phyloP scores from a whole-genome alignment of 2,113 vertebrate genomes.

The Megalops atlanticus region DNA sequence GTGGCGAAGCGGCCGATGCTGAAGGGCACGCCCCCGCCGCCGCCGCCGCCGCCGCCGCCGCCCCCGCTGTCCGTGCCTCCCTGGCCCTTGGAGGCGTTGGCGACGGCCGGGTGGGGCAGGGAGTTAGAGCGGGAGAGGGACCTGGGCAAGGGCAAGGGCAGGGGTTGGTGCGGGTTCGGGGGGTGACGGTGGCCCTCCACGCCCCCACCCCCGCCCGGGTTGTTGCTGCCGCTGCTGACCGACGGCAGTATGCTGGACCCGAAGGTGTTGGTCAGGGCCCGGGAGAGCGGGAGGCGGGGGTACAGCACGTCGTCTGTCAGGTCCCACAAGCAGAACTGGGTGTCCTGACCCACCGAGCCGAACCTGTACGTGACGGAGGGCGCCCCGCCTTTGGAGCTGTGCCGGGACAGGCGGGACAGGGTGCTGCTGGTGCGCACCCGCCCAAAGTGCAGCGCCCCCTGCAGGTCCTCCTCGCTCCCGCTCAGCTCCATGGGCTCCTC shows the following conservation, averaged over 20 bases:
- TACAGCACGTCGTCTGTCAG: constrained; percentile 83
- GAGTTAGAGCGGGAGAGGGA: constrained; percentile 89
- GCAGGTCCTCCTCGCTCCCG: constrained; percentile 74
- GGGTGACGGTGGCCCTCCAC: constrained; percentile 62
- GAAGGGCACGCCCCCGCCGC: constrained; percentile 56
- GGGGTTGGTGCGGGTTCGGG: constrained; percentile 56
- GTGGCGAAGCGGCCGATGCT: constrained; percentile 85
- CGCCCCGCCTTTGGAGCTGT: constrained; percentile 68
- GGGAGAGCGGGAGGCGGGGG: constrained; percentile 75
- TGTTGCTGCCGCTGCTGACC: constrained; percentile 62
- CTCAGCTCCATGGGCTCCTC: constrained; percentile 70
- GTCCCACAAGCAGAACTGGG: constrained; percentile 92
- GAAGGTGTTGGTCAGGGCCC: constrained; percentile 77
- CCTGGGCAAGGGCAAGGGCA: constrained; percentile 73
- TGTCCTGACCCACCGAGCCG: constrained; percentile 90
- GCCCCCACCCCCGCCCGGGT: constrained; percentile 42
- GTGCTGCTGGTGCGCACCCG: constrained; percentile 78
- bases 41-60: constrained; percentile 34
- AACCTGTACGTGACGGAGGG: constrained; percentile 83
- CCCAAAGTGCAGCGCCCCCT: constrained; percentile 62
- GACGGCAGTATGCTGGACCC: constrained; percentile 63
- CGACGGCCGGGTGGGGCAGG: constrained; percentile 80
- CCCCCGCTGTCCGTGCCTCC: constrained; percentile 43
- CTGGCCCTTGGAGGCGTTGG: constrained; percentile 62
- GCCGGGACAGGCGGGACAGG: constrained; percentile 77